Conservation (phyloP, 2,797 vertebrate species). For the Mormyrops boulengeri region DNA sequence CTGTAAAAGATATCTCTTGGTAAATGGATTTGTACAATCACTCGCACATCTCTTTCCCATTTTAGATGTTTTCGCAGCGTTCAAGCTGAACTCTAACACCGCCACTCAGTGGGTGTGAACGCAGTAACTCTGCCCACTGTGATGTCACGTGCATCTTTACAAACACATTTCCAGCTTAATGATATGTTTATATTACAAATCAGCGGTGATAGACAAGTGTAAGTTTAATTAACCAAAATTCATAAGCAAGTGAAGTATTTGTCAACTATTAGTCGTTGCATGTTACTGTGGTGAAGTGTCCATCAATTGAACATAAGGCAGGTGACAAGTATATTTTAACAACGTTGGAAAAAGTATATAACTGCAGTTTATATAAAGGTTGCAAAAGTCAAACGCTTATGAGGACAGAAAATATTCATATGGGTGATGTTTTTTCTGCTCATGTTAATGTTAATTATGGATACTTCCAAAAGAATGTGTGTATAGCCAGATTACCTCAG, state of each 20-base stretch:
- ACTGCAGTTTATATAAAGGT: neutral
- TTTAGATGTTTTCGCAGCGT: neutral
- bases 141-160: neutral
- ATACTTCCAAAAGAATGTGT: neutral
- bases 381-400: neutral
- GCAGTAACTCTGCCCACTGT: neutral
- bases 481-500: neutral
- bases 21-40: neutral
- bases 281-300: neutral
- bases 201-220: neutral
- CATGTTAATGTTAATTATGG: neutral
- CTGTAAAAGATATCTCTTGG: neutral
- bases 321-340: neutral
- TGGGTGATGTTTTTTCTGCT: neutral
- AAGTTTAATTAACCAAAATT: neutral
- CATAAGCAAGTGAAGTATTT: neutral
- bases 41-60: neutral
- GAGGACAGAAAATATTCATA: neutral
- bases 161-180: neutral
- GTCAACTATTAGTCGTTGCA: neutral
- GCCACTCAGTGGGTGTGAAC: neutral
- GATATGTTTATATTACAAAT: neutral
- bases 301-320: neutral
- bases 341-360: neutral
- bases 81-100: neutral